Conservation (phyloP, 1,140 invertebrate genomes). For the silkworm (Bombyx mori) region ASM3026992v2 NC_085119.1:8423001-8423500, state of each 20-base stretch:
- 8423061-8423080: no score
- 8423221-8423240: conserved; percentile 71
- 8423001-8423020: no score
- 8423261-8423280: conserved; percentile 74
- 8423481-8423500: not conserved
- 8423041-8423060: no score
- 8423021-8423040: no score
- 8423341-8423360: no score
- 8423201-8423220: conserved; percentile 69
- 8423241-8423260: conserved; percentile 72
- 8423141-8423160: conserved; percentile 69
- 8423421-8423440: not conserved
- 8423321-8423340: not conserved
- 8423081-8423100: no score
- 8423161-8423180: conserved; percentile 68
- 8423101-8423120: not conserved
- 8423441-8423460: no score
- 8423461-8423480: no score
- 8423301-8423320: not conserved
- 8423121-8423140: not conserved
- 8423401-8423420: not conserved
- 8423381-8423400: not conserved
- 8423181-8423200: conserved; percentile 72
- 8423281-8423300: conserved; percentile 68
- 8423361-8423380: no score